These are phyloP conservation scores for Myotis lucifugus DNA, from an alignment of 2,113 vertebrate species.

Conservation along the genomic window DNA sequence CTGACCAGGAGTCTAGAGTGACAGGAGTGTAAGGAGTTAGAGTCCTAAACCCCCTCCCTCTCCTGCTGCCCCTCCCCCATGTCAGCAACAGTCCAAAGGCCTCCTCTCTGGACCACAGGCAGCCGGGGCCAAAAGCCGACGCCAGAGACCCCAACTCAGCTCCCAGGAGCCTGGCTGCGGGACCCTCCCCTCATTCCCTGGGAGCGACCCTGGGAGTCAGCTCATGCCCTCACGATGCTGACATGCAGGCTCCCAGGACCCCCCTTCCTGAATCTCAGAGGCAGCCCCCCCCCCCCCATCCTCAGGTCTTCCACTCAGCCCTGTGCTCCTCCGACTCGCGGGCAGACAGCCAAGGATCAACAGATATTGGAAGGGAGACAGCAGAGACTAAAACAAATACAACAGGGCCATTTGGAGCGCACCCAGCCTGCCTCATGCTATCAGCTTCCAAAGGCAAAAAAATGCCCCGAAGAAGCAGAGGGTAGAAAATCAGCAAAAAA, in stretches of 20 bases:
- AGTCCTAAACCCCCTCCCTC: too few relatives aligned
- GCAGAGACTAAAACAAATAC: not conserved
- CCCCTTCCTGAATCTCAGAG: not conserved
- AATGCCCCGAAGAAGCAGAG: not conserved
- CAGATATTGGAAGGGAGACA: not conserved
- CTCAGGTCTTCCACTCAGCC: not conserved
- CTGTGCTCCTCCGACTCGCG: not conserved
- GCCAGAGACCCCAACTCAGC: not conserved
- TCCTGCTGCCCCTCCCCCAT: not conserved
- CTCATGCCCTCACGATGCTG: not conserved
- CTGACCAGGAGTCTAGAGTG: fast-evolving
- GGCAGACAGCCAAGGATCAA: not conserved
- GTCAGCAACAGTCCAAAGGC: not conserved
- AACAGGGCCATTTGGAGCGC: not conserved
- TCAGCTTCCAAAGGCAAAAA: not conserved
- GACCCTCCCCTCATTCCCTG: not conserved
- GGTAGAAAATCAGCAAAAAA: not conserved
- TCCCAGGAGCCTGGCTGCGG: not conserved
- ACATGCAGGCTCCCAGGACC: not conserved
- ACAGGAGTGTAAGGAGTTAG: not conserved
- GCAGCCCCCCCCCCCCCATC: too few relatives aligned
- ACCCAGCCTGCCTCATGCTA: not conserved
- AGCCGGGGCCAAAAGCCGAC: not conserved
- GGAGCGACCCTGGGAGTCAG: not conserved
- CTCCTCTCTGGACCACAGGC: not conserved